Evolutionary conservation across 2,113 vertebrate genomes (phyloP).

Genomic region (Neotragus pygmaeus): DNA sequence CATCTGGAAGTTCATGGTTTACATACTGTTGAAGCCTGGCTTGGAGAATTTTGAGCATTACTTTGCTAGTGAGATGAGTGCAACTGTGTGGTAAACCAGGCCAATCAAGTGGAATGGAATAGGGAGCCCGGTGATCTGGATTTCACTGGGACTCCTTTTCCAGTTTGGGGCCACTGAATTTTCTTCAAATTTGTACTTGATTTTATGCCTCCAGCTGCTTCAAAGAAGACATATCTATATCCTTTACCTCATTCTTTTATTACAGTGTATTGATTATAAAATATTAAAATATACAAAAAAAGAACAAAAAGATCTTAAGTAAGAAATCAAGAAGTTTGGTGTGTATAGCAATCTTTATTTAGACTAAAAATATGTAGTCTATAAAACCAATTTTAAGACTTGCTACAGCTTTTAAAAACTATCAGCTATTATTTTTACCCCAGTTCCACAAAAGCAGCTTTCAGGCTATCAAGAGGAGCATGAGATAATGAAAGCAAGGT

Average conservation of each 20-base stretch:
- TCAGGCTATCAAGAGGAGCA: conserved; percentile 95
- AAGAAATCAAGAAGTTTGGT: not conserved
- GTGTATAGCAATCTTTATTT: not conserved
- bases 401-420: not conserved
- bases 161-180: not conserved
- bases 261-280: not conserved
- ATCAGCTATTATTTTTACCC: conserved; percentile 82
- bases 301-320: not conserved
- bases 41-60: not conserved
- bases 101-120: not conserved
- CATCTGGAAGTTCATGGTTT: not conserved
- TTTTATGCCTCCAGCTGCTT: conserved; percentile 16
- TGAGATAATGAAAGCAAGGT: conserved; percentile 96
- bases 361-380: not conserved
- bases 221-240: not conserved
- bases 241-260: not conserved
- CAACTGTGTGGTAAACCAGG: not conserved
- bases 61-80: not conserved
- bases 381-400: conserved; percentile 10
- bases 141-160: not conserved
- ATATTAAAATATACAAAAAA: conserved; percentile 32
- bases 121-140: not conserved
- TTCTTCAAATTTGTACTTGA: not conserved
- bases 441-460: conserved; percentile 98
- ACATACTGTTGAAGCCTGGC: not conserved